These are phyloP conservation scores for Phylloscopus whistleri DNA, from an alignment of 2,113 vertebrate species.

Conservation along the genomic window DNA sequence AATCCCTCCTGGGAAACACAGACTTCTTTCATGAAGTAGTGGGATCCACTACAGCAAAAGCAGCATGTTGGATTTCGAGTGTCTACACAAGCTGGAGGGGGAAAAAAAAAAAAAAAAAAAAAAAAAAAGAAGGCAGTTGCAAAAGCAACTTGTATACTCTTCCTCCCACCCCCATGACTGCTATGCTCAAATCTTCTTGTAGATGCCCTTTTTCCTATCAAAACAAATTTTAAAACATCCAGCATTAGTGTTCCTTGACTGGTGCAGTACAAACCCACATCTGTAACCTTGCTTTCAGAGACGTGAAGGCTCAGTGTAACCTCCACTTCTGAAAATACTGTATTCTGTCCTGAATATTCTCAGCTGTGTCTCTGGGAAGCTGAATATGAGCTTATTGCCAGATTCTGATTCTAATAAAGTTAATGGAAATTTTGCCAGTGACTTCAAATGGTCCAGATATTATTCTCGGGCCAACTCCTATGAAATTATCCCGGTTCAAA, in stretches of 20 bases:
- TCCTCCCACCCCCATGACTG: background rate
- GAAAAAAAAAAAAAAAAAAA: background rate
- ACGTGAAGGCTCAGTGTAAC: background rate
- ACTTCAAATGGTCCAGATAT: constrained; percentile 55
- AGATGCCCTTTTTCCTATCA: background rate
- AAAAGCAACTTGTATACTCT: background rate
- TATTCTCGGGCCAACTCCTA: constrained; percentile 22
- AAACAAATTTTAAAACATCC: background rate
- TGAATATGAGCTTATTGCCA: constrained; percentile 24
- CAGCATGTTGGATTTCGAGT: background rate
- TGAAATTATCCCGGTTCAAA: constrained; percentile 41
- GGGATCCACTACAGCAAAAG: background rate
- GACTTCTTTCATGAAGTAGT: background rate
- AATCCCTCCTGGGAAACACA: background rate
- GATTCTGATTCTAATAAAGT: constrained; percentile 60
- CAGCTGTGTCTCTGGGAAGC: constrained; percentile 55
- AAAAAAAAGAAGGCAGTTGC: background rate
- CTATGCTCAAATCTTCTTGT: background rate
- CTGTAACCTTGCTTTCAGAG: background rate
- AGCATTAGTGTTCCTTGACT: background rate
- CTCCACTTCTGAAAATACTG: constrained; percentile 22
- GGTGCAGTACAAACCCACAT: background rate
- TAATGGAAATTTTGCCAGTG: constrained; percentile 59
- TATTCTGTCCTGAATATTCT: constrained; percentile 38
- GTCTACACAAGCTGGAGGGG: background rate